phyloP scores from a whole-genome alignment of 2,797 vertebrate genomes.

The Oreortyx pictus region DNA sequence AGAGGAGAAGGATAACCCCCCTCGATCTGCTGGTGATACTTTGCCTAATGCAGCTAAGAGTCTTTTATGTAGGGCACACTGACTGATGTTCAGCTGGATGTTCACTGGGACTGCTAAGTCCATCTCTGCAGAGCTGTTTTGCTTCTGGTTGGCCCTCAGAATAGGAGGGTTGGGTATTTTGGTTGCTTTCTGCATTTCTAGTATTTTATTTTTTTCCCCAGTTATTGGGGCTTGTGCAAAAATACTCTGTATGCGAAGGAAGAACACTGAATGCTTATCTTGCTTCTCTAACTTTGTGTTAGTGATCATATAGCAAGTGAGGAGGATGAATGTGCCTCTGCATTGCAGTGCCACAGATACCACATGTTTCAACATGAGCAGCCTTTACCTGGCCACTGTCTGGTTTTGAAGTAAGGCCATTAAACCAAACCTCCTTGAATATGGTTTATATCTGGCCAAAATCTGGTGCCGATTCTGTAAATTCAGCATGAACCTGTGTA shows the following conservation, averaged over 20 bases:
- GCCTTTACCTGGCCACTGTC: not conserved
- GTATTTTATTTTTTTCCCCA: too few species aligned
- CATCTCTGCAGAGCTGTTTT: not conserved
- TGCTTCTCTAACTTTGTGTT: not conserved
- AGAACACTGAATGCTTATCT: not conserved
- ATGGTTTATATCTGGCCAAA: not conserved
- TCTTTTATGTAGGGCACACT: not conserved
- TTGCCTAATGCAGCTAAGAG: not conserved
- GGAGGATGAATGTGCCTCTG: not conserved
- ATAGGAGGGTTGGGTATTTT: not conserved
- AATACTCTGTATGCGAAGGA: not conserved
- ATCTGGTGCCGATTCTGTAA: not conserved
- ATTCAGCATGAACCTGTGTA: not conserved
- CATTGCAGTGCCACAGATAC: not conserved
- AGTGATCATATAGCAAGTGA: not conserved
- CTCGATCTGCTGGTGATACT: not conserved
- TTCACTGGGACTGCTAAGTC: not conserved
- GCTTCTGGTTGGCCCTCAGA: not conserved
- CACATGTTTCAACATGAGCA: accelerated
- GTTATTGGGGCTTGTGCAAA: accelerated
- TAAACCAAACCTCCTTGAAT: not conserved
- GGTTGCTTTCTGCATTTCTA: accelerated
- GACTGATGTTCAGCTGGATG: not conserved
- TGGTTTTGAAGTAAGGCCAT: not conserved
- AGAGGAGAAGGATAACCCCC: not conserved